Conservation (phyloP, 2,888 invertebrate genomes). For the Tillus elongatus region DNA sequence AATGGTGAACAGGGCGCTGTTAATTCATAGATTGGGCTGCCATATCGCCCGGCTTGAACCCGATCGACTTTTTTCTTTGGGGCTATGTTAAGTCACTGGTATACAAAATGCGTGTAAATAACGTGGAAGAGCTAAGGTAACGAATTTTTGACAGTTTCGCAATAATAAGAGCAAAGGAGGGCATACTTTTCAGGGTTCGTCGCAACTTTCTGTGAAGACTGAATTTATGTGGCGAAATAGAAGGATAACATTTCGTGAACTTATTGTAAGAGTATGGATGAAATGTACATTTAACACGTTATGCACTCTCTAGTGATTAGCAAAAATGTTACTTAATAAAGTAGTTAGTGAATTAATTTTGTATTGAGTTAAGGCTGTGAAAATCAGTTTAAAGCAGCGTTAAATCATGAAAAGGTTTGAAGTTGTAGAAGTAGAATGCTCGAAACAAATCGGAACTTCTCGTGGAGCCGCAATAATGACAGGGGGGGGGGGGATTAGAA, state of each 20-base stretch:
- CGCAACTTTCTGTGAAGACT: neutral
- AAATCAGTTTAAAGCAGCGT: too few relatives aligned
- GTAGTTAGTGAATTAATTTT: too few relatives aligned
- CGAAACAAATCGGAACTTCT: too few relatives aligned
- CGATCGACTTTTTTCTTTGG: neutral
- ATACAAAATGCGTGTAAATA: neutral
- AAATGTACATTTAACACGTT: too few relatives aligned
- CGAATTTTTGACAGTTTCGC: neutral
- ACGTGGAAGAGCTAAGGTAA: neutral
- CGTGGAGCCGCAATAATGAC: too few relatives aligned
- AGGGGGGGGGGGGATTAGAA: too few relatives aligned
- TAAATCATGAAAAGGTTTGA: too few relatives aligned
- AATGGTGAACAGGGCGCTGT: neutral
- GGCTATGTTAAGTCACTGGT: neutral
- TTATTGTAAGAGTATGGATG: too few relatives aligned
- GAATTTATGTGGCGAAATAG: neutral
- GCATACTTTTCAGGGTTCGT: neutral
- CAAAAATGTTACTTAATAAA: too few relatives aligned
- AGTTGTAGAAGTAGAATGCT: too few relatives aligned
- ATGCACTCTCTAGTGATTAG: too few relatives aligned
- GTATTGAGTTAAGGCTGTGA: too few relatives aligned
- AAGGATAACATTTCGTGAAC: neutral
- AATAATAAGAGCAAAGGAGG: neutral
- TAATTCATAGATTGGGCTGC: neutral
- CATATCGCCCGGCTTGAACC: neutral